Base-by-base conservation (phyloP, 1,140 invertebrate genomes). In the Scaptomyza pallida region DNA sequence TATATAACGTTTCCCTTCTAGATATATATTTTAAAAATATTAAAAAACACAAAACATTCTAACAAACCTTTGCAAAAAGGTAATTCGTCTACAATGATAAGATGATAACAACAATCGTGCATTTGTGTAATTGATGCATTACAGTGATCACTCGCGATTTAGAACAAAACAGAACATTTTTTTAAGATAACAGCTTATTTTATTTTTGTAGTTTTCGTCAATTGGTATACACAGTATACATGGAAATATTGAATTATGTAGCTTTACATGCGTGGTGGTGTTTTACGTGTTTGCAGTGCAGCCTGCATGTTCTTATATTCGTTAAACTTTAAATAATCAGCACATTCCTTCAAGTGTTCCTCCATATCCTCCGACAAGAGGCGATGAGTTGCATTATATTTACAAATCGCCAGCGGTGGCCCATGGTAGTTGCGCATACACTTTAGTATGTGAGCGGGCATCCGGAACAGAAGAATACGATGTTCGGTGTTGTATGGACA, bases 381-480 rank as follows among this genome's bases (percentile, higher is more conserved):
- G 9, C 85, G 82, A 47, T 91, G 89, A 0, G 82, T 78, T 16
- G 89, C 89, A 64, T 90, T 91, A 40, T 86, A 89, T 26, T 81
- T 82, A 37, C 89, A 91, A 13, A 61, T 71, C 3, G 70, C 59
- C 26, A 91, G 40, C 8, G 89, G 75, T 2, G 89, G 89, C 5
- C 89, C 89, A 1, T 0, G 26, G 54, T 89, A 89, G 15, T 68
- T 89, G 13, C 54, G 70, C 5, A 45, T 37, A n/a, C 89, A 90
- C 13, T 90, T 90, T 0, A 90, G 3, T 6, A 90, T 71, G 33
- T 90, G 89, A 0, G 35, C 62, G 0, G 89, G 85, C 76, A 90
- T 80, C 0, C 85, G 70, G 10, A 75, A 81, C 0, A 71, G 48
- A n/a, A 83, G 33, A 13, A 90, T 81, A 3, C 70, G 67, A 61